phyloP scores from a whole-genome alignment of 2,888 invertebrate species.

The Melinopterus prodromus region DNA sequence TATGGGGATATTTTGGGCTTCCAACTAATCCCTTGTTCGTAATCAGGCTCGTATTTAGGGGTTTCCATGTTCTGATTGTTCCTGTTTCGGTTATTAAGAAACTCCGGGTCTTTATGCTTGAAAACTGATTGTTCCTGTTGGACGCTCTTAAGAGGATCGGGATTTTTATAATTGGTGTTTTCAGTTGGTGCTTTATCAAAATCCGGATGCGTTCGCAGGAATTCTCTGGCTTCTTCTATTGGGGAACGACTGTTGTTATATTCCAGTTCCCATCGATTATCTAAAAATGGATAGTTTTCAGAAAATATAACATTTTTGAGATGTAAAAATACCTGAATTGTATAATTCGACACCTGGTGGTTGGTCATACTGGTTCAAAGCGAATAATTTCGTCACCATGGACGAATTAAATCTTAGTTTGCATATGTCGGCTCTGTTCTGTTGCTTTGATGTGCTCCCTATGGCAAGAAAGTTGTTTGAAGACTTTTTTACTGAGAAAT shows the following conservation, averaged over 20 bases:
- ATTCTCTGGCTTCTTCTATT: conserved; percentile 53
- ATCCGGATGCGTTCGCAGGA: conserved; percentile 53
- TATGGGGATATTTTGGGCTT: conserved; percentile 38
- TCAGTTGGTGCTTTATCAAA: conserved; percentile 31
- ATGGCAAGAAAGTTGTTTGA: background rate
- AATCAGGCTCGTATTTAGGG: conserved; percentile 42
- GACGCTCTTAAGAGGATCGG: conserved; percentile 27
- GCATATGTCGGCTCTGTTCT: conserved; percentile 68
- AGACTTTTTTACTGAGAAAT: too few relatives aligned
- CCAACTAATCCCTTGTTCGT: conserved; percentile 40
- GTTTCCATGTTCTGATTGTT: conserved; percentile 17
- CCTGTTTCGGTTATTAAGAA: conserved; percentile 26
- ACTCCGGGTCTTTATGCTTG: conserved; percentile 51
- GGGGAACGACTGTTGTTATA: conserved; percentile 53
- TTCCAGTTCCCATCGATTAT: conserved; percentile 50
- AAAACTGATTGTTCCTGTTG: conserved; percentile 50
- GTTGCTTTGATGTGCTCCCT: conserved; percentile 44
- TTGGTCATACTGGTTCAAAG: conserved; percentile 70
- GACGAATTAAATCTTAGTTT: conserved; percentile 74
- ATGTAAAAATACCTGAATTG: conserved; percentile 65
- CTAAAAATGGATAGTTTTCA: conserved; percentile 39
- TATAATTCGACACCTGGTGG: conserved; percentile 79
- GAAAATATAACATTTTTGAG: conserved; percentile 15
- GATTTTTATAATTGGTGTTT: conserved; percentile 21
- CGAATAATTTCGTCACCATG: conserved; percentile 71